Percentiles rank a stretch among this genome's conserved stretches.
These are phyloP conservation scores for Amphipyra berbera DNA, from an alignment of 2,888 invertebrate genomes.

Conservation along the genomic window DNA sequence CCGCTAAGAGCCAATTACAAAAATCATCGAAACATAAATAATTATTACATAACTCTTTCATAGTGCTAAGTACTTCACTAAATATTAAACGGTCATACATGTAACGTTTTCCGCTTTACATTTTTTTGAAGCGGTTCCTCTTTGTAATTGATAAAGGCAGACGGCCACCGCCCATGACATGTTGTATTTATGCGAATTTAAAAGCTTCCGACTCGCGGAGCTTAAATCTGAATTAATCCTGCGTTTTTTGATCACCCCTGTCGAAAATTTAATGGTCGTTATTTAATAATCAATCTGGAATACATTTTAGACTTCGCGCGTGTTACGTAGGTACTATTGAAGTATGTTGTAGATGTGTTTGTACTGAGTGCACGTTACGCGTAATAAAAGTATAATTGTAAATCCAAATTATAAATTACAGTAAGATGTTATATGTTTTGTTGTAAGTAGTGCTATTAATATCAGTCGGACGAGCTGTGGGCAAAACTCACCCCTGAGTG, in stretches of 20 bases:
- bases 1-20: constrained; percentile 14
- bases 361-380: background rate
- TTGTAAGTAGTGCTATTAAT: too few species aligned
- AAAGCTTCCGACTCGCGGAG: constrained; percentile 82
- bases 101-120: constrained; percentile 72
- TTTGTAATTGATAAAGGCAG: constrained; percentile 87
- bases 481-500: too few species aligned
- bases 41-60: constrained; percentile 13
- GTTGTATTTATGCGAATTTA: constrained; percentile 87
- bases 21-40: constrained; percentile 8
- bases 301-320: constrained; percentile 44
- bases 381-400: background rate
- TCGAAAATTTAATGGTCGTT: constrained; percentile 74
- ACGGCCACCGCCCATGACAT: constrained; percentile 79
- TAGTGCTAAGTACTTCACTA: constrained; percentile 59
- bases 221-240: constrained; percentile 84
- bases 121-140: constrained; percentile 76
- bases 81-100: constrained; percentile 76
- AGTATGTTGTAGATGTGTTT: background rate
- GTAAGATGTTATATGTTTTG: too few species aligned
- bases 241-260: constrained; percentile 75
- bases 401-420: too few species aligned
- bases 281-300: constrained; percentile 73
- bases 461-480: too few species aligned
- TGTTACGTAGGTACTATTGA: constrained; percentile 28